phyloP scores from a whole-genome alignment of 2,113 vertebrate species.

The Rhizomys pruinosus region DNA sequence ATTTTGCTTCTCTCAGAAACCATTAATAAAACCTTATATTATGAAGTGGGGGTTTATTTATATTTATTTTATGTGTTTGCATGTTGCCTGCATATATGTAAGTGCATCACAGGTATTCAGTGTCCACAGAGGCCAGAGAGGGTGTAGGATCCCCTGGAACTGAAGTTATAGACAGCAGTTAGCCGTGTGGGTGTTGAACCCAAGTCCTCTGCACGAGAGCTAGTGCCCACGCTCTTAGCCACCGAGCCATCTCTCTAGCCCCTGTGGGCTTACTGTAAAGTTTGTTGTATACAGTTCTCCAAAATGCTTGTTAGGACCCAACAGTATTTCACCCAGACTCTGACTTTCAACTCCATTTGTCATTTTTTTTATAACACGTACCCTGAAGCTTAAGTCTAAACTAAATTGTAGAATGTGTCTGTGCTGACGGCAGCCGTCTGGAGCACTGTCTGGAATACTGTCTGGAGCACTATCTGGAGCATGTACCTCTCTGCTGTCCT shows the following conservation, averaged over 20 bases:
- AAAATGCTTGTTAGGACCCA: neutral
- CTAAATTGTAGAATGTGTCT: slow-evolving; percentile 35
- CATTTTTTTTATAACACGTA: slow-evolving; percentile 10
- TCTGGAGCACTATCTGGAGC: neutral
- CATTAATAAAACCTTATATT: neutral
- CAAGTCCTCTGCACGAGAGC: too few relatives aligned
- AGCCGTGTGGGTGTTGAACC: too few relatives aligned
- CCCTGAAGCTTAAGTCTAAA: slow-evolving; percentile 11
- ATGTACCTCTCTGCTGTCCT: neutral
- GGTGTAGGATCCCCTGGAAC: too few relatives aligned
- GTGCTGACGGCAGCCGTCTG: neutral
- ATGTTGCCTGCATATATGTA: too few relatives aligned
- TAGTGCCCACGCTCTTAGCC: too few relatives aligned
- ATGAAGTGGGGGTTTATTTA: neutral
- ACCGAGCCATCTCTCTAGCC: too few relatives aligned
- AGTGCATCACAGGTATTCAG: too few relatives aligned
- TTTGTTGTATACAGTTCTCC: slow-evolving; percentile 30
- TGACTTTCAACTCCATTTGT: neutral
- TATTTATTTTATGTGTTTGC: neutral
- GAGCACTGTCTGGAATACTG: too few relatives aligned
- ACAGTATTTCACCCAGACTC: neutral
- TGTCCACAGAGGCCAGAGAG: too few relatives aligned
- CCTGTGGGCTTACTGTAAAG: too few relatives aligned
- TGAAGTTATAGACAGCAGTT: too few relatives aligned
- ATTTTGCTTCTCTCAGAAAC: slow-evolving; percentile 39